Conservation (phyloP, 2,797 vertebrate species). For the Hozukius guyotensis region DNA sequence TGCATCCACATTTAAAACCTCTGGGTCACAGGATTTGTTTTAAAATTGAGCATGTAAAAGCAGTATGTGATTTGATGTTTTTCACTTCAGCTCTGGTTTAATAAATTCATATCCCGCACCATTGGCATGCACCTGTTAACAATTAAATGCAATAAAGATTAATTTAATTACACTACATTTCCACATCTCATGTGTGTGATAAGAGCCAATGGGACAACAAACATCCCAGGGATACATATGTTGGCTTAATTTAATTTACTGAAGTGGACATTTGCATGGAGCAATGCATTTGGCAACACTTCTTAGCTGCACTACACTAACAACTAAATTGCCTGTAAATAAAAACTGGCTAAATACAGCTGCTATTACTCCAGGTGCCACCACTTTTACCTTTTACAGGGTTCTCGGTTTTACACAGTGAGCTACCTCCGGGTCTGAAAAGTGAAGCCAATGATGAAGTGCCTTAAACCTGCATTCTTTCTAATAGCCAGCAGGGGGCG, state of each 20-base stretch:
- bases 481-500: too few relatives aligned
- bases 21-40: not conserved
- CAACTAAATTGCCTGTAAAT: not conserved
- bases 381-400: too few relatives aligned
- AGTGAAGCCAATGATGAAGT: not conserved
- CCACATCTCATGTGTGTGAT: conserved; percentile 8
- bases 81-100: not conserved
- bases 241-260: conserved; percentile 20
- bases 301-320: not conserved
- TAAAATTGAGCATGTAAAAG: not conserved
- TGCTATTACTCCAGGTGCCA: not conserved
- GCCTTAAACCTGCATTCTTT: not conserved
- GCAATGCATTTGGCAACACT: not conserved
- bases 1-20: not conserved
- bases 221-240: conserved; percentile 12
- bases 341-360: not conserved
- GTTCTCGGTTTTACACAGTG: too few relatives aligned
- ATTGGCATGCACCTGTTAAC: not conserved
- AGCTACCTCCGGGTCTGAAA: too few relatives aligned
- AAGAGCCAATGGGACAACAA: conserved; percentile 5
- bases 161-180: conserved; percentile 6
- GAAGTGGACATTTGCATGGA: conserved; percentile 2
- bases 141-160: conserved; percentile 12
- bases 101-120: not conserved
- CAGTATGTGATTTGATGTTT: not conserved